A percentile compares a stretch with the other conserved stretches of the same genome.
Conservation (phyloP, 1,140 invertebrate species). For the Lepidurus apus region DNA sequence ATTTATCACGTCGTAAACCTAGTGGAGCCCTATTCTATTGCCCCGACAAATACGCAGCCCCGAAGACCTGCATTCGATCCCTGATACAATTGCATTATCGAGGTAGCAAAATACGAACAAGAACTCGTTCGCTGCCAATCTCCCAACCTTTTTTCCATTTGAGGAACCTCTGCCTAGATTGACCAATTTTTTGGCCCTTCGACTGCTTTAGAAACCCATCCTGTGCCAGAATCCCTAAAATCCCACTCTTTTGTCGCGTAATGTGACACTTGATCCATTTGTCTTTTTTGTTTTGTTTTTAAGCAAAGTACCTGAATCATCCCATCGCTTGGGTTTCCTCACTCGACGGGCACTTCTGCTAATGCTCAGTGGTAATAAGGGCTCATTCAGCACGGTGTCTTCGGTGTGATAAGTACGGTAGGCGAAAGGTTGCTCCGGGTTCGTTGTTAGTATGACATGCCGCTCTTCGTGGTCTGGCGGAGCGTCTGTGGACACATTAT, state of each 20-base stretch:
- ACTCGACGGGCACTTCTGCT: background rate
- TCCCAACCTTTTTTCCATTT: background rate
- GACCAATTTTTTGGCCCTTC: background rate
- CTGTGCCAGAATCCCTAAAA: no score
- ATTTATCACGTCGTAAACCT: slow-evolving; percentile 10
- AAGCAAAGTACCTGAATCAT: background rate
- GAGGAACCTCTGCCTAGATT: background rate
- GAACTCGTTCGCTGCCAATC: background rate
- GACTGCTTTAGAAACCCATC: no score
- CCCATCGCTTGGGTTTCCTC: background rate
- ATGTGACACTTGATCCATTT: no score
- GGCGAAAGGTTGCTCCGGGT: background rate
- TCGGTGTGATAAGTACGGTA: background rate
- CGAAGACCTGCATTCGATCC: background rate
- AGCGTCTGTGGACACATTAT: slow-evolving; percentile 2
- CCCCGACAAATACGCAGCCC: background rate
- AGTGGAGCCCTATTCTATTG: slow-evolving; percentile 1
- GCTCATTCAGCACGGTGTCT: slow-evolving; percentile 8
- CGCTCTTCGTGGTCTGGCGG: background rate
- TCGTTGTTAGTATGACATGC: background rate
- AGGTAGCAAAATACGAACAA: background rate
- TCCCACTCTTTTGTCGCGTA: no score
- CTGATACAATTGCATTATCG: slow-evolving; percentile 10
- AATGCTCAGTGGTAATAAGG: background rate
- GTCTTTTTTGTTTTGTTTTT: background rate